Percentiles rank a stretch among this genome's conserved stretches.
Conservation (phyloP, 2,888 invertebrate species). For the Sepioteuthis lessoniana region DNA sequence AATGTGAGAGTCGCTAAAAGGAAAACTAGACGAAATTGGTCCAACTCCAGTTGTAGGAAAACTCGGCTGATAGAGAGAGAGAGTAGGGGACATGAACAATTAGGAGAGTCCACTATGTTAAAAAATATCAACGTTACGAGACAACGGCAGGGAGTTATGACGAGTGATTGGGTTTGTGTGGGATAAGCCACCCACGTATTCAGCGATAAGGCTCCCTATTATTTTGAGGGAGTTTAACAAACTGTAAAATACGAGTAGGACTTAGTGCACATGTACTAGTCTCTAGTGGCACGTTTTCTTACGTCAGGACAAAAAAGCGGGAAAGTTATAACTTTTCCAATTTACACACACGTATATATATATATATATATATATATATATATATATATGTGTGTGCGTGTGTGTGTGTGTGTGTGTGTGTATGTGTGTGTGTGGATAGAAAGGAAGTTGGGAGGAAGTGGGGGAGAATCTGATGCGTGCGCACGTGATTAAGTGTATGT, state of each 20-base stretch:
- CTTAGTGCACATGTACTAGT: not conserved
- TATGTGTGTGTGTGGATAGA: not conserved
- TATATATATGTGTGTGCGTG: too few relatives aligned
- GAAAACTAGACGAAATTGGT: too few relatives aligned
- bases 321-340: not conserved
- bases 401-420: not conserved
- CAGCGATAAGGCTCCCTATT: not conserved
- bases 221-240: too few relatives aligned
- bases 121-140: too few relatives aligned
- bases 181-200: not conserved
- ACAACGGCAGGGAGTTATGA: too few relatives aligned
- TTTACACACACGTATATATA: too few relatives aligned
- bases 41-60: too few relatives aligned
- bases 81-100: too few relatives aligned
- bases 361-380: not conserved
- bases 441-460: not conserved
- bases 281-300: not conserved
- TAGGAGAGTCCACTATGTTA: too few relatives aligned
- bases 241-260: not conserved
- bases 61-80: too few relatives aligned
- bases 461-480: not conserved
- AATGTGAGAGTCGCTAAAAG: too few relatives aligned
- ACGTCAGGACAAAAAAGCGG: not conserved
- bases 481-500: not conserved
- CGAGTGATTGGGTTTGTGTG: not conserved